Evolutionary conservation across 2,888 invertebrate genomes (phyloP).

Genomic region (Eupithecia exiguata): DNA sequence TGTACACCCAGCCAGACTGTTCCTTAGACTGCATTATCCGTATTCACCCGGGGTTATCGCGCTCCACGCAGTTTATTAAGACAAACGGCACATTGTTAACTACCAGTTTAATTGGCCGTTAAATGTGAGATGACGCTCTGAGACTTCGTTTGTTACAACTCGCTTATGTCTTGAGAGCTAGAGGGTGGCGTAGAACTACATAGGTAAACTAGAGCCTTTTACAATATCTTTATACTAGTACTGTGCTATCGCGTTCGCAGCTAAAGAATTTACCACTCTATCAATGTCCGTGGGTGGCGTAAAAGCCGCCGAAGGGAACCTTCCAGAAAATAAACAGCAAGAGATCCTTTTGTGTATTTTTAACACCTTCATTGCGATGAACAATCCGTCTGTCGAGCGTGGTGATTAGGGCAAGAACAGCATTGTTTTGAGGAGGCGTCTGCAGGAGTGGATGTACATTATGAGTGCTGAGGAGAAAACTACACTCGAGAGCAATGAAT

Average conservation of each 20-base stretch:
- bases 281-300: no score
- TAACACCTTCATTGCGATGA: no score
- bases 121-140: conserved; percentile 61
- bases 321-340: no score
- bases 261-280: no score
- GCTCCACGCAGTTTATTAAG: conserved; percentile 68
- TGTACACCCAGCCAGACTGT: conserved; percentile 6
- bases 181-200: not conserved
- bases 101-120: conserved; percentile 67
- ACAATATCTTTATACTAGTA: not conserved
- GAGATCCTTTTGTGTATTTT: no score
- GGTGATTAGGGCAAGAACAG: no score
- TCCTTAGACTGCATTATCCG: conserved; percentile 34
- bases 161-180: conserved; percentile 21
- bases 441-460: no score
- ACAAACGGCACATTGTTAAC: conserved; percentile 65
- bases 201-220: not conserved
- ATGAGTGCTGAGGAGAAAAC: no score
- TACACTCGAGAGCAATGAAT: no score
- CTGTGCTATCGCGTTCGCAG: not conserved
- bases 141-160: conserved; percentile 35
- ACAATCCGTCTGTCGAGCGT: no score
- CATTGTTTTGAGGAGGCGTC: no score
- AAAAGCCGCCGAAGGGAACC: no score
- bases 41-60: conserved; percentile 55